Evolutionary conservation across 2,797 vertebrate genomes (phyloP), one percentile per base, ranked within the genome.

Genomic region (Premnoplex brunnescens): DNA sequence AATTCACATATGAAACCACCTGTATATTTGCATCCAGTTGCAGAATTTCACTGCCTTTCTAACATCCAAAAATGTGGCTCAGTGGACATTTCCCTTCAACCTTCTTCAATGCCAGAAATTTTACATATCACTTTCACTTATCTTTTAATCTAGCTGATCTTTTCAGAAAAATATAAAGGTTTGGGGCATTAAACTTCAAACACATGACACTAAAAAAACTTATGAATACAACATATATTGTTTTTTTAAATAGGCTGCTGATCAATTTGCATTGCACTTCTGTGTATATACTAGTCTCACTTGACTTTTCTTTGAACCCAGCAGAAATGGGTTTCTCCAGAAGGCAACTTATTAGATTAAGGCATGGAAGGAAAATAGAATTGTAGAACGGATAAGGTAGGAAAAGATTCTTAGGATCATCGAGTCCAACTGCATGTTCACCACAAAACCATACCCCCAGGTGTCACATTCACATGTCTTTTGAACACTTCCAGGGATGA

Each of bases 361-460:
- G 12, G 37, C 28, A 52, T 11, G 11, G 37, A 71, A 30, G 18
- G 21, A 24, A 77, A 69, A 77, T 8, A 26, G 24, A 64, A 44
- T 32, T 12, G 11, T 19, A 34, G 44, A 51, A 58, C 19, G 17
- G 28, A 17, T 58, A 44, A 44, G 20, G 9, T 3, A 51, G 14
- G 28, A 36, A 63, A 77, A 58, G 11, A 69, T 22, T 20, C 56
- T 36, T 49, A 13, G 56, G 37, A 26, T 44, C 28, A 63, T 66
- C 0, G 0, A 43, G 36, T 69, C 27, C 30, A 48, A 37, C 54
- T 0, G 0, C 20, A 69, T 39, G 28, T 51, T 22, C 26, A 56
- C 28, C 28, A 63, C 43, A 34, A 71, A 63, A 3, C 36, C 20
- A 56, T 6, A 76, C n/a, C 23, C 49, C 49, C 32, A 37, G 4